phyloP scores from a whole-genome alignment of 2,113 vertebrate species.

The Formicarius rufipectus region DNA sequence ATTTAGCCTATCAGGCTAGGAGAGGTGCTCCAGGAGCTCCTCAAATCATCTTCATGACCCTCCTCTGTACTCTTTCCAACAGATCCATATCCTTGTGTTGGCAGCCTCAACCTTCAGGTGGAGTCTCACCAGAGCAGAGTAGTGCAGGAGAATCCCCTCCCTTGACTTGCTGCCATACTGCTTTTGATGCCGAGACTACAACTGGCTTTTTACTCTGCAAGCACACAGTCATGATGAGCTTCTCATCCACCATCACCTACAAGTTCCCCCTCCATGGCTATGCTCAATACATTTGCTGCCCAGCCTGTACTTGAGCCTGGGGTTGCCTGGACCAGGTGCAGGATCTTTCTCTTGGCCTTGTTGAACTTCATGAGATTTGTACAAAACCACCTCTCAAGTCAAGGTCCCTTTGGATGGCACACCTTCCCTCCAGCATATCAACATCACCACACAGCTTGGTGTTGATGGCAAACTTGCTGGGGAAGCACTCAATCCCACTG shows the following conservation, averaged over 20 bases:
- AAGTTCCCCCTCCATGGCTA: not conserved
- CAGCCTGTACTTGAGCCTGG: not conserved
- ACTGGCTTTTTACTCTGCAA: not conserved
- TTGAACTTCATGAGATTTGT: not conserved
- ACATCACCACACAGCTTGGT: not conserved
- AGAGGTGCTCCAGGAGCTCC: not conserved
- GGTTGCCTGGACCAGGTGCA: not conserved
- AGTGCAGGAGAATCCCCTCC: not conserved
- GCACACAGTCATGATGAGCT: not conserved
- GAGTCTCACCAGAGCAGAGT: not conserved
- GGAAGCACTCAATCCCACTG: not conserved
- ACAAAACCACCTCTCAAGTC: not conserved
- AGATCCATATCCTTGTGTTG: not conserved
- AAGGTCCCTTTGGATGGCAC: not conserved
- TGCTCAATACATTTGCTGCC: not conserved
- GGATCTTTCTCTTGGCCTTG: not conserved
- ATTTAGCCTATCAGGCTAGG: not conserved
- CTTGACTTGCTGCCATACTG: not conserved
- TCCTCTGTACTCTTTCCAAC: not conserved
- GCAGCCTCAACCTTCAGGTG: not conserved
- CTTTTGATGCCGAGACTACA: not conserved
- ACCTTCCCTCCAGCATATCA: not conserved
- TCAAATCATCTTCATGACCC: not conserved
- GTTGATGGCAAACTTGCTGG: not conserved
- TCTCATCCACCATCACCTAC: not conserved